Base-by-base conservation (phyloP, 1,140 invertebrate species). In the Macrocentrus cingulum region DNA sequence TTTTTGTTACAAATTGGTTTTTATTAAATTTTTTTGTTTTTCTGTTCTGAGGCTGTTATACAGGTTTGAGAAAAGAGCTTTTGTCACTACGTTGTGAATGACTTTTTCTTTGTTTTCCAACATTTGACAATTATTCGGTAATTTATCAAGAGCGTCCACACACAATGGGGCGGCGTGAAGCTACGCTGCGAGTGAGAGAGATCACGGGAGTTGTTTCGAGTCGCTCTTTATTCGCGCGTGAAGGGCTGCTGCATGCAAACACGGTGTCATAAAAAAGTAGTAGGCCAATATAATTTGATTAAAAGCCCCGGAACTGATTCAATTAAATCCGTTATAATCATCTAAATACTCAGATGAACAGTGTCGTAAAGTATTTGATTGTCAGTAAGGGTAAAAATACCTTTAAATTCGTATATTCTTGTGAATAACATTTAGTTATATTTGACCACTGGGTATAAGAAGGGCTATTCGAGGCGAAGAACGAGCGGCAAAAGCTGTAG, bases 41-140 rank as follows among this genome's bases (percentile, higher is more conserved):
- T n/a, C n/a, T n/a, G n/a, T n/a, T n/a, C n/a, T n/a, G n/a, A n/a
- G n/a, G n/a, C n/a, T n/a, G n/a, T n/a, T n/a, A n/a, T n/a, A n/a
- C n/a, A n/a, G n/a, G n/a, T n/a, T n/a, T n/a, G n/a, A n/a, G n/a
- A n/a, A n/a, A n/a, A n/a, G n/a, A n/a, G n/a, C 34, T 50, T 11
- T 36, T 25, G 19, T 16, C 53, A n/a, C n/a, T n/a, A n/a, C n/a
- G 13, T 23, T 32, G 25, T 34, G 44, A 51, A 49, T 56, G 57
- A 32, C 45, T 42, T 34, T 42, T 53, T 60, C 34, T 57, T 52
- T 44, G 15, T 58, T 50, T 56, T 42, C 32, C 50, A 29, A 64
- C 69, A 67, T 76, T 79, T 76, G 70, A 77, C 76, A 79, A 80
- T 80, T 80, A 80, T 79, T 80, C 77, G 75, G 71, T 78, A 80